phyloP scores from a whole-genome alignment of 1,140 invertebrate genomes.

The Contarinia nasturtii region DNA sequence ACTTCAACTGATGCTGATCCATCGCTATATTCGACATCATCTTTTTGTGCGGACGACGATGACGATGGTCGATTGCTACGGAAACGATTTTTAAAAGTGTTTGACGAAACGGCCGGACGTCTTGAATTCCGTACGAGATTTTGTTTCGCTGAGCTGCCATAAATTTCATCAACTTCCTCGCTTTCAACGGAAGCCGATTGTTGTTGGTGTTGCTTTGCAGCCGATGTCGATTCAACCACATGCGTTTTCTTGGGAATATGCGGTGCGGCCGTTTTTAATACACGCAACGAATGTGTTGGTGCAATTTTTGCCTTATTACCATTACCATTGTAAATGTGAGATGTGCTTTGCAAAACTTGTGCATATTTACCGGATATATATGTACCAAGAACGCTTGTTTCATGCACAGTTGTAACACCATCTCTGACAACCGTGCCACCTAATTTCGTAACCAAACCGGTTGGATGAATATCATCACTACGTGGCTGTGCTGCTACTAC shows the following conservation, averaged over 20 bases:
- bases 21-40: not conserved
- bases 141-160: conserved; percentile 12
- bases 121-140: conserved; percentile 30
- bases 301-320: conserved; percentile 33
- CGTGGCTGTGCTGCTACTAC: conserved; percentile 18
- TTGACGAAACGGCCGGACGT: conserved; percentile 24
- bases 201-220: conserved; percentile 17
- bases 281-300: conserved; percentile 41
- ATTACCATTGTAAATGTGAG: conserved; percentile 29
- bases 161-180: conserved; percentile 23
- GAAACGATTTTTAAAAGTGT: conserved; percentile 26
- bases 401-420: conserved; percentile 64
- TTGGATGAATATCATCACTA: conserved; percentile 41
- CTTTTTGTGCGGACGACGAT: not conserved
- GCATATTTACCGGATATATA: conserved; percentile 76
- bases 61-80: not conserved
- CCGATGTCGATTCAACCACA: conserved; percentile 35
- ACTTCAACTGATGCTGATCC: not conserved
- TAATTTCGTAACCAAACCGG: conserved; percentile 58
- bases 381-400: conserved; percentile 73
- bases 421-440: conserved; percentile 50
- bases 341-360: conserved; percentile 57
- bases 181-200: conserved; percentile 6
- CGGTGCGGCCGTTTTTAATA: conserved; percentile 51
- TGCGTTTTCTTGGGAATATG: conserved; percentile 29